Conservation (phyloP, 2,113 vertebrate genomes). For the Equus przewalskii region DNA sequence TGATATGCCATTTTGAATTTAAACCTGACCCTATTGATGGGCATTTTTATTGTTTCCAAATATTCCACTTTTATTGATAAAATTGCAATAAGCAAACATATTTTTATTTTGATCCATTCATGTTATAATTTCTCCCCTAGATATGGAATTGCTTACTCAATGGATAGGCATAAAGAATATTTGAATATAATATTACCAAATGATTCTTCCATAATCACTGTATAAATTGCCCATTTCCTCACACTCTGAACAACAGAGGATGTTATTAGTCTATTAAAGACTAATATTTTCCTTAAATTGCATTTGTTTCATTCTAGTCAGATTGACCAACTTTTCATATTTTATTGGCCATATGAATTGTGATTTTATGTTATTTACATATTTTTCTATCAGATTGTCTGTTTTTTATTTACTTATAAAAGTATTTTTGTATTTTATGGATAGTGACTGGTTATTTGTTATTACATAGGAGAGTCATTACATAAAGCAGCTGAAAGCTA, state of each 20-base stretch:
- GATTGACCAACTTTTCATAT: not conserved
- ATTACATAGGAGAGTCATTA: not conserved
- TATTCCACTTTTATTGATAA: not conserved
- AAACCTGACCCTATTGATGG: not conserved
- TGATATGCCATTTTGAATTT: not conserved
- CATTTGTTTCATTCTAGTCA: not conserved
- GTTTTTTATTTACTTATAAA: not conserved
- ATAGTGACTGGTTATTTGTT: not conserved
- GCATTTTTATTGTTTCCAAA: not conserved
- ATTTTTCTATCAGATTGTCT: not conserved
- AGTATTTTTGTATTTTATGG: not conserved
- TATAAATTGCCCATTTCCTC: not conserved
- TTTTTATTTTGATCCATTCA: not conserved
- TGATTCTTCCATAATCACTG: not conserved
- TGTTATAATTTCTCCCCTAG: not conserved
- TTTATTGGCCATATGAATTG: not conserved
- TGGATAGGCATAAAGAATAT: not conserved
- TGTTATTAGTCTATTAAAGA: not conserved
- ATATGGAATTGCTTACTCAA: not conserved
- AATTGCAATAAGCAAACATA: not conserved
- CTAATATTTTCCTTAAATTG: not conserved
- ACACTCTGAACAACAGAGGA: not conserved
- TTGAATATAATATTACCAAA: not conserved
- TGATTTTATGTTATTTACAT: not conserved
- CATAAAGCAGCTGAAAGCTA: not conserved